phyloP scores from a whole-genome alignment of 2,113 vertebrate genomes.

The Hypomesus transpacificus region DNA sequence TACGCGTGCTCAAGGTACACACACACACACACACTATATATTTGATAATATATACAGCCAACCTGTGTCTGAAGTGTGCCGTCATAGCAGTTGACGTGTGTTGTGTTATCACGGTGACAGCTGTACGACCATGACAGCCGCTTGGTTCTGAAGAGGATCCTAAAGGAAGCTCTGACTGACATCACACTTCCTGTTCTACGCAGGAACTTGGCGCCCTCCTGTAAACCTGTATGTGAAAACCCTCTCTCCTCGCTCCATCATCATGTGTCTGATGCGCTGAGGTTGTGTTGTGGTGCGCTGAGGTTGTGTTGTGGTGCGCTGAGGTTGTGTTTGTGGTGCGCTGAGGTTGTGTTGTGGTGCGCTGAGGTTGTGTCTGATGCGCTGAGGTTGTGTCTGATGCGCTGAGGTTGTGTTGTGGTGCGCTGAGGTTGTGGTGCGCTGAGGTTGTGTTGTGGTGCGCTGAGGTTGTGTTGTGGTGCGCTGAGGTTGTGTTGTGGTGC shows the following conservation, averaged over 20 bases:
- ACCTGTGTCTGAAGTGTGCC: background rate
- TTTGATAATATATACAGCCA: background rate
- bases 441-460: too few relatives aligned
- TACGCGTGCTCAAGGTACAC: conserved; percentile 75
- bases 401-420: too few relatives aligned
- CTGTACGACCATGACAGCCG: conserved; percentile 88
- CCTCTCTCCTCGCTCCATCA: background rate
- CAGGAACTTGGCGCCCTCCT: conserved; percentile 74
- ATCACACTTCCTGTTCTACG: conserved; percentile 80
- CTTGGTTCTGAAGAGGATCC: conserved; percentile 80
- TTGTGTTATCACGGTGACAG: conserved; percentile 60
- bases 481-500: too few relatives aligned
- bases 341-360: too few relatives aligned
- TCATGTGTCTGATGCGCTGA: too few relatives aligned
- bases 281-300: too few relatives aligned
- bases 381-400: too few relatives aligned
- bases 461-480: too few relatives aligned
- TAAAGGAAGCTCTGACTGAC: conserved; percentile 81
- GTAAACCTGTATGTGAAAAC: conserved; percentile 74
- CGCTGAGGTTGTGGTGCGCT: too few relatives aligned
- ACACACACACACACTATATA: background rate
- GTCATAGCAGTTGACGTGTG: background rate
- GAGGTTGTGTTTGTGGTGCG: too few relatives aligned
- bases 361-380: too few relatives aligned
- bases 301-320: too few relatives aligned